phyloP scores from a whole-genome alignment of 2,888 invertebrate species.

The Ophion ellenae region DNA sequence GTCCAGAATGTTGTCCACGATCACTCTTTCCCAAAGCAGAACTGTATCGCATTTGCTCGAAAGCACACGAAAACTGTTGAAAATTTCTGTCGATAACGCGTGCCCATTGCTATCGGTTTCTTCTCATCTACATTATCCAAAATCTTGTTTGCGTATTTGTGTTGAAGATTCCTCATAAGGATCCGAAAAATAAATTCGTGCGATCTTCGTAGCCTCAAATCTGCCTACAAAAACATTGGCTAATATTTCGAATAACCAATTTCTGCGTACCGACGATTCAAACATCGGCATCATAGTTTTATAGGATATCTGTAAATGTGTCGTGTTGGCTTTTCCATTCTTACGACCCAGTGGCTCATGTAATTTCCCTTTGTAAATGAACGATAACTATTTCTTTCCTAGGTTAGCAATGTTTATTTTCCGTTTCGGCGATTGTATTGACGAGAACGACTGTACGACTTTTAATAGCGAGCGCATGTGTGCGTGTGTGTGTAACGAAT shows the following conservation, averaged over 20 bases:
- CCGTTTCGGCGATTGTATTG: conserved; percentile 31
- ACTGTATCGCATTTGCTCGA: too few relatives aligned
- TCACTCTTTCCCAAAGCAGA: too few relatives aligned
- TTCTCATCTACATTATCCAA: background rate
- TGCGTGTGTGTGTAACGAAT: conserved; percentile 25
- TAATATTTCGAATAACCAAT: background rate
- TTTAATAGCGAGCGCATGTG: conserved; percentile 35
- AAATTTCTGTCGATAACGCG: too few relatives aligned
- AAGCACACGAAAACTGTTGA: too few relatives aligned
- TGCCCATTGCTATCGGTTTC: too few relatives aligned
- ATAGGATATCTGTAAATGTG: conserved; percentile 49
- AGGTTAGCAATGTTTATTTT: conserved; percentile 6
- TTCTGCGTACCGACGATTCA: background rate
- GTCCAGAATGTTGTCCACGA: too few relatives aligned
- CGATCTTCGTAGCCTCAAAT: too few relatives aligned
- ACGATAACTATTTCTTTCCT: conserved; percentile 10
- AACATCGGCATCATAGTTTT: background rate
- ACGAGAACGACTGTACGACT: conserved; percentile 36
- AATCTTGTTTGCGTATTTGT: background rate
- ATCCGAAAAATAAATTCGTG: background rate
- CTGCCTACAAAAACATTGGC: too few relatives aligned
- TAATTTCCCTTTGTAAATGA: conserved; percentile 55
- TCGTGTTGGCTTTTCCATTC: conserved; percentile 50
- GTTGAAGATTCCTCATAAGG: background rate
- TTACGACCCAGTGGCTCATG: conserved; percentile 64